Evolutionary conservation across 2,888 invertebrate species (phyloP).

Genomic region (Malthinus flaveolus): DNA sequence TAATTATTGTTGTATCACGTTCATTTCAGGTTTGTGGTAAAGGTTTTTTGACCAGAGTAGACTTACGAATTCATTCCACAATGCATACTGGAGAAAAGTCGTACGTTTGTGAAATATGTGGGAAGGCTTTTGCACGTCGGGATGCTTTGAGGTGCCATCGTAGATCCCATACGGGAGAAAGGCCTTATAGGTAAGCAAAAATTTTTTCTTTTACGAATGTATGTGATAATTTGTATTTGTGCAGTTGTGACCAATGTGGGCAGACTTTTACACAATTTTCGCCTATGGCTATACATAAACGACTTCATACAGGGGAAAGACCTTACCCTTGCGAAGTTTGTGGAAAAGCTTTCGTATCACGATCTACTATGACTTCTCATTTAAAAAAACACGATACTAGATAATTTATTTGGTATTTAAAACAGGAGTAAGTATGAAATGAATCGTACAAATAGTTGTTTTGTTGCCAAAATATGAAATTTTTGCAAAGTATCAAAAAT

Average conservation of each 20-base stretch:
- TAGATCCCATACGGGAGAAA: constrained; percentile 62
- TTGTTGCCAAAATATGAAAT: too few species aligned
- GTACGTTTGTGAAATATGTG: constrained; percentile 64
- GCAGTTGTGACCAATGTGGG: constrained; percentile 62
- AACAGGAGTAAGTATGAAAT: too few species aligned
- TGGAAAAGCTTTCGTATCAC: constrained; percentile 60
- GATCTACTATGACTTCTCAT: constrained; percentile 64
- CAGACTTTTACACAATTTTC: constrained; percentile 67
- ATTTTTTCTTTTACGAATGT: background rate
- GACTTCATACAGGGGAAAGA: constrained; percentile 64
- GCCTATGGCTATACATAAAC: constrained; percentile 66
- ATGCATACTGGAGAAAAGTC: constrained; percentile 67
- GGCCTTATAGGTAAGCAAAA: constrained; percentile 55
- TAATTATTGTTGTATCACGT: background rate
- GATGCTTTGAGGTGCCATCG: constrained; percentile 63
- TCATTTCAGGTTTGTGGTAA: constrained; percentile 57
- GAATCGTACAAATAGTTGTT: too few species aligned
- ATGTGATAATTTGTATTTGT: constrained; percentile 27
- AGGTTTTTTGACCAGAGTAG: constrained; percentile 62
- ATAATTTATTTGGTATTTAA: background rate
- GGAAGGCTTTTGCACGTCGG: constrained; percentile 64
- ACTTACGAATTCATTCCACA: constrained; percentile 62
- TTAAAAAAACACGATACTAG: constrained; percentile 57
- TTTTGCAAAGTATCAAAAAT: too few species aligned
- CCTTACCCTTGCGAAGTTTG: constrained; percentile 65